These are phyloP conservation scores for Limnodromus scolopaceus DNA, from an alignment of 2,797 vertebrate species.

Conservation along the genomic window DNA sequence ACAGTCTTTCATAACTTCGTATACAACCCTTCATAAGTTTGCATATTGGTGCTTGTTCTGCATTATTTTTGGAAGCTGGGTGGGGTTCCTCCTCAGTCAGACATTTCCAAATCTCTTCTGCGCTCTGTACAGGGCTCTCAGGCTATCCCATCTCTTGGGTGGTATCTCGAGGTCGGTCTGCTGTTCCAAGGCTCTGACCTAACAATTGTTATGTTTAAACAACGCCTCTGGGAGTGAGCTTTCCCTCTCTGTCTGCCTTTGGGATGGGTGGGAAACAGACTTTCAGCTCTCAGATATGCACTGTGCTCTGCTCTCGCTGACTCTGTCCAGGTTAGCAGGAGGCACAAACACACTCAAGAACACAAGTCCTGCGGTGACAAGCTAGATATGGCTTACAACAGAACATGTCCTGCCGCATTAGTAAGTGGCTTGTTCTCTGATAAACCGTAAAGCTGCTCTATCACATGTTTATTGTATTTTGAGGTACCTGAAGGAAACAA, in stretches of 20 bases:
- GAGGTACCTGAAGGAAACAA: slow-evolving; percentile 15
- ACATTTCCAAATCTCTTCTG: not conserved
- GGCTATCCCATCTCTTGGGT: not conserved
- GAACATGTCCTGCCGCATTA: not conserved
- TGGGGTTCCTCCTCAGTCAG: not conserved
- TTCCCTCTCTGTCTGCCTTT: not conserved
- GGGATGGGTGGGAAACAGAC: not conserved
- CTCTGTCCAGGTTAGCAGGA: slow-evolving; percentile 3
- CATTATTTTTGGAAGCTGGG: slow-evolving; percentile 34
- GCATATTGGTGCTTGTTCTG: not conserved
- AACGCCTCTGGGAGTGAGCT: not conserved
- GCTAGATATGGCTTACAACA: not conserved
- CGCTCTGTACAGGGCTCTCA: not conserved
- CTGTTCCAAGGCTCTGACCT: slow-evolving; percentile 10
- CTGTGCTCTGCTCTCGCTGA: not conserved
- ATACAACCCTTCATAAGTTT: not conserved
- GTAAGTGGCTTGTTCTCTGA: not conserved
- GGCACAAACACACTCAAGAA: not conserved
- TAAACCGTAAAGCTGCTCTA: not conserved
- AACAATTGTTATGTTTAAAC: slow-evolving; percentile 15
- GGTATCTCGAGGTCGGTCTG: not conserved
- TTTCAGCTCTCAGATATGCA: not conserved
- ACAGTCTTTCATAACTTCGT: not conserved
- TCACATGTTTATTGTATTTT: not conserved
- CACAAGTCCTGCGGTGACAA: not conserved